These are phyloP conservation scores for Allophyes oxyacanthae DNA, from an alignment of 2,888 invertebrate species.

Conservation along the genomic window DNA sequence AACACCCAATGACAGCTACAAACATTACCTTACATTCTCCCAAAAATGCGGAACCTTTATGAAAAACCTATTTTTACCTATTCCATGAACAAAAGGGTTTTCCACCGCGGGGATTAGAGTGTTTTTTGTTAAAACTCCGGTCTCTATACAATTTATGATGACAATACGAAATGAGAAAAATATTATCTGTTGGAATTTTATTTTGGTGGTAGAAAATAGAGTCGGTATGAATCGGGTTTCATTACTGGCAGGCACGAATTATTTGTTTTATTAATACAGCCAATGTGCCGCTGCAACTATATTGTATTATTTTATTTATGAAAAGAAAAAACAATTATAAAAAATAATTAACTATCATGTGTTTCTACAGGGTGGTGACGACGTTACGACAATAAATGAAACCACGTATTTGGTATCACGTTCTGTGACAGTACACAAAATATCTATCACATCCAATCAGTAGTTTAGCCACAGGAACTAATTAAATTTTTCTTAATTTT, in stretches of 20 bases:
- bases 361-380: too few relatives aligned
- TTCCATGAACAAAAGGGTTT: conserved; percentile 54
- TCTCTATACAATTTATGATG: conserved; percentile 47
- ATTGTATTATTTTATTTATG: too few relatives aligned
- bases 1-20: conserved; percentile 29
- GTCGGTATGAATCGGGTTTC: conserved; percentile 31
- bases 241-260: conserved; percentile 13
- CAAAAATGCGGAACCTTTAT: conserved; percentile 53
- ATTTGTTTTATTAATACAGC: conserved; percentile 15
- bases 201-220: conserved; percentile 44
- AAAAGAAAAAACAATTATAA: too few relatives aligned
- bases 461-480: too few relatives aligned
- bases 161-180: conserved; percentile 52
- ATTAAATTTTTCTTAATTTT: too few relatives aligned
- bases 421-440: too few relatives aligned
- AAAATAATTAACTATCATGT: too few relatives aligned
- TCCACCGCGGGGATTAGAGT: conserved; percentile 48
- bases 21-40: conserved; percentile 38
- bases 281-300: background rate
- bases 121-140: conserved; percentile 52
- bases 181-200: conserved; percentile 44
- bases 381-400: too few relatives aligned
- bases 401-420: too few relatives aligned
- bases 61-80: conserved; percentile 45
- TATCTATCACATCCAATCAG: too few relatives aligned